phyloP scores from a whole-genome alignment of 2,113 vertebrate species.

The Nesogale talazaci region DNA sequence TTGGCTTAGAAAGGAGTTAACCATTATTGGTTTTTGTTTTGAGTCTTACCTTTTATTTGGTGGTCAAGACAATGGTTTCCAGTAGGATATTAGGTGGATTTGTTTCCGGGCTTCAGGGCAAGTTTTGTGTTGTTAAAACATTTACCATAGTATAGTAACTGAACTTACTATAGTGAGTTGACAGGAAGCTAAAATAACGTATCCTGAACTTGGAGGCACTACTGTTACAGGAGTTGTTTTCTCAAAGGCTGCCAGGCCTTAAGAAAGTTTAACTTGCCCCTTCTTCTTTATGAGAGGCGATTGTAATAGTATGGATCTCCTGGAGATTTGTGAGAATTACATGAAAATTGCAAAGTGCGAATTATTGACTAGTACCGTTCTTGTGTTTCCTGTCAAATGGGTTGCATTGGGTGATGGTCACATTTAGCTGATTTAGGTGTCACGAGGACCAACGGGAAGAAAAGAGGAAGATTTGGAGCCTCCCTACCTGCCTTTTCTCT shows the following conservation, averaged over 20 bases:
- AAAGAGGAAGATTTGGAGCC: neutral
- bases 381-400: neutral
- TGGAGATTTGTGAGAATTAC: neutral
- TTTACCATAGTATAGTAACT: constrained; percentile 41
- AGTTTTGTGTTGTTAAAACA: neutral
- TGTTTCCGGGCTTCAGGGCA: neutral
- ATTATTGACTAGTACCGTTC: neutral
- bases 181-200: constrained; percentile 54
- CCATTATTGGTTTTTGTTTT: too few relatives aligned
- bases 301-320: neutral
- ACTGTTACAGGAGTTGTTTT: neutral
- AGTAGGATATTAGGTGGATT: neutral
- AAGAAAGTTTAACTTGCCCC: constrained; percentile 23
- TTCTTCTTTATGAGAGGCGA: constrained; percentile 22
- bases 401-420: neutral
- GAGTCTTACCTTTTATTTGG: neutral
- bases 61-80: neutral
- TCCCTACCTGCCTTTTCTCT: neutral
- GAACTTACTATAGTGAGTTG: neutral
- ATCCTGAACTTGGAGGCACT: neutral
- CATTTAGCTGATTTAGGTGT: neutral
- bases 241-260: neutral
- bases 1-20: too few relatives aligned
- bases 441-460: constrained; percentile 15
- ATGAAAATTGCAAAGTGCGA: neutral